Evolutionary conservation across 2,888 invertebrate genomes (phyloP).

Genomic region (Dicyrtomina minuta): DNA sequence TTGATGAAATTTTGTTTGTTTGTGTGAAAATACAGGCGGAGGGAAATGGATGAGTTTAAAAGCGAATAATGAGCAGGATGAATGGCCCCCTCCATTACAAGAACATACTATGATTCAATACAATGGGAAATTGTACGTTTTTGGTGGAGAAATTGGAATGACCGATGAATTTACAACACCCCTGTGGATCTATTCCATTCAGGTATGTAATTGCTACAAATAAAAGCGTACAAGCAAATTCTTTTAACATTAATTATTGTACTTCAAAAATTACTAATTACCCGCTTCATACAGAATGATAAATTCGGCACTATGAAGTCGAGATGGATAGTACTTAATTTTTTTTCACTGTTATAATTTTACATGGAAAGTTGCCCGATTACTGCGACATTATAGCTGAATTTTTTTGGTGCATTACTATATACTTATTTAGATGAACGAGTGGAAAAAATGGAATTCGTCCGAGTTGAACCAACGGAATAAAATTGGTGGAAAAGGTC

Average conservation of each 20-base stretch:
- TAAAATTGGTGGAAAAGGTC: conserved; percentile 40
- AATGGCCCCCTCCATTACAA: conserved; percentile 76
- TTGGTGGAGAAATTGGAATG: conserved; percentile 83
- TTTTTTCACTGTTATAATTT: no score
- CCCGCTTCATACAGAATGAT: not conserved
- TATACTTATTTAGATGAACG: conserved; percentile 7
- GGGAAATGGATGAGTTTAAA: conserved; percentile 45
- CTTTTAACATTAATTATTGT: not conserved
- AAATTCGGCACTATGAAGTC: no score
- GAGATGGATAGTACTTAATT: no score
- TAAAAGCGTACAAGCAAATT: not conserved
- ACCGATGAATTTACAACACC: conserved; percentile 72
- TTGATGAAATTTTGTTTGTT: no score
- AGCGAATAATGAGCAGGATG: conserved; percentile 61
- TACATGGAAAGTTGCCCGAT: not conserved
- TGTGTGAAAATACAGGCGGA: no score
- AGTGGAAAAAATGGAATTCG: conserved; percentile 39
- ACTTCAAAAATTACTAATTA: not conserved
- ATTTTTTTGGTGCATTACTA: no score
- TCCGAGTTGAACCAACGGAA: conserved; percentile 22
- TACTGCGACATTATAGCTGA: no score
- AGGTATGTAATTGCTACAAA: conserved; percentile 63
- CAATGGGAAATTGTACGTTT: conserved; percentile 74
- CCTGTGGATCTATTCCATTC: conserved; percentile 78
- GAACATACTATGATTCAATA: conserved; percentile 82